Evolutionary conservation across 2,888 invertebrate genomes (phyloP).

Genomic region (Ellobium chinense): DNA sequence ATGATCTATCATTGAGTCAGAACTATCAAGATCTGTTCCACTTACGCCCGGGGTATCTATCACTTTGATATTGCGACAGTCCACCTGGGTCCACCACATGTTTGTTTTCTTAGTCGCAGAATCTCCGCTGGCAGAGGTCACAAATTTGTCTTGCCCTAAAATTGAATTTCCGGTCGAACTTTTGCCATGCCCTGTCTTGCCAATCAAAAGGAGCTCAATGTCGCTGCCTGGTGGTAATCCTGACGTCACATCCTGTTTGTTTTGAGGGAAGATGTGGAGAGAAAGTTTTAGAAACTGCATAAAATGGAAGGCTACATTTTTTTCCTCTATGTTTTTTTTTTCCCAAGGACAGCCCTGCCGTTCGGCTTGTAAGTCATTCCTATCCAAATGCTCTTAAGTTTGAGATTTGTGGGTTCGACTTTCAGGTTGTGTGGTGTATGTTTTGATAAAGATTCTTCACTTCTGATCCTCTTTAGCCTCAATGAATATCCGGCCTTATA

Average conservation of each 20-base stretch:
- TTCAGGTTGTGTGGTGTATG: too few species aligned
- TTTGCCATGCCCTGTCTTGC: conserved; percentile 8
- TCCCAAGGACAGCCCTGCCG: too few species aligned
- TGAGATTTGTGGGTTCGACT: too few species aligned
- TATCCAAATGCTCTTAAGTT: too few species aligned
- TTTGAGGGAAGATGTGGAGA: too few species aligned
- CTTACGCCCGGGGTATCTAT: conserved; percentile 38
- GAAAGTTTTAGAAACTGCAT: too few species aligned
- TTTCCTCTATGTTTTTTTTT: too few species aligned
- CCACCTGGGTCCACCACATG: conserved; percentile 5
- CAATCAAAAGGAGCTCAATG: conserved; percentile 34
- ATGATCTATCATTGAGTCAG: not conserved
- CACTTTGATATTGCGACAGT: conserved; percentile 39
- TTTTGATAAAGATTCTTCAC: too few species aligned
- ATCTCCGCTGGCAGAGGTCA: not conserved
- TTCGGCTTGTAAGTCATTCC: too few species aligned
- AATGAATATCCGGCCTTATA: too few species aligned
- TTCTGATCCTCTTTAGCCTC: too few species aligned
- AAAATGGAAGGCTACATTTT: too few species aligned
- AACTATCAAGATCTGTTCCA: not conserved
- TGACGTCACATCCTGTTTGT: conserved; percentile 28
- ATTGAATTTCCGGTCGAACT: conserved; percentile 7
- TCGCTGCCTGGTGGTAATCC: conserved; percentile 30
- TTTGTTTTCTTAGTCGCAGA: conserved; percentile 2
- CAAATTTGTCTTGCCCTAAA: not conserved